Percentiles rank a stretch among this genome's conserved stretches.
phyloP scores from a whole-genome alignment of 2,113 vertebrate species.

The Erpornis zantholeuca region DNA sequence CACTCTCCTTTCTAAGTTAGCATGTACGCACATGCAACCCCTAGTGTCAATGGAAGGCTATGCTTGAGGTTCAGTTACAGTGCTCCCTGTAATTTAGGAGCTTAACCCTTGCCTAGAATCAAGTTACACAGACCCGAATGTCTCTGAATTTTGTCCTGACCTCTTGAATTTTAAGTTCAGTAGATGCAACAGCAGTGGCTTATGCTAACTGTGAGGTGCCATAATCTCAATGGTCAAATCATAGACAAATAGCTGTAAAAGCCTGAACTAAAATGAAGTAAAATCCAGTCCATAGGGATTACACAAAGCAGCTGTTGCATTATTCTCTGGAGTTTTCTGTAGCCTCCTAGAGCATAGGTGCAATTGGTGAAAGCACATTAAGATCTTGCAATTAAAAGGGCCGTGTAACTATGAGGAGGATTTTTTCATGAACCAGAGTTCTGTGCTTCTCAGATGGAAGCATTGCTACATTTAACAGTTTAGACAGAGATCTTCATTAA shows the following conservation, averaged over 20 bases:
- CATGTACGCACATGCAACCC: accelerated
- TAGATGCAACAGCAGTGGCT: not conserved
- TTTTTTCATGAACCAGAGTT: not conserved
- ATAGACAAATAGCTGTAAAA: not conserved
- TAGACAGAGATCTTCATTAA: not conserved
- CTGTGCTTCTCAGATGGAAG: not conserved
- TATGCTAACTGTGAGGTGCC: not conserved
- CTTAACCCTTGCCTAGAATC: not conserved
- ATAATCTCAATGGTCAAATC: not conserved
- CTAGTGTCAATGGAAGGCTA: not conserved
- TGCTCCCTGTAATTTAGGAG: not conserved
- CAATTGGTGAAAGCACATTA: not conserved
- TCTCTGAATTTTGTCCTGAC: not conserved
- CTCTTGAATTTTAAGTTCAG: not conserved
- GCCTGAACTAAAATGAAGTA: not conserved
- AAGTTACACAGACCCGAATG: not conserved
- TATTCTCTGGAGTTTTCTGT: not conserved
- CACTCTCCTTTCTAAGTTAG: not conserved
- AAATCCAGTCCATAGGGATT: not conserved
- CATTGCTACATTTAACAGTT: not conserved
- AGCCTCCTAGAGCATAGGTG: not conserved
- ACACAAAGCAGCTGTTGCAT: not conserved
- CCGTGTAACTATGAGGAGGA: not conserved
- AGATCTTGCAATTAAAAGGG: not conserved
- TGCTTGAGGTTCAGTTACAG: not conserved